Base-by-base conservation (phyloP, 2,888 invertebrate species). In the Lordiphosa andalusiaca region DNA sequence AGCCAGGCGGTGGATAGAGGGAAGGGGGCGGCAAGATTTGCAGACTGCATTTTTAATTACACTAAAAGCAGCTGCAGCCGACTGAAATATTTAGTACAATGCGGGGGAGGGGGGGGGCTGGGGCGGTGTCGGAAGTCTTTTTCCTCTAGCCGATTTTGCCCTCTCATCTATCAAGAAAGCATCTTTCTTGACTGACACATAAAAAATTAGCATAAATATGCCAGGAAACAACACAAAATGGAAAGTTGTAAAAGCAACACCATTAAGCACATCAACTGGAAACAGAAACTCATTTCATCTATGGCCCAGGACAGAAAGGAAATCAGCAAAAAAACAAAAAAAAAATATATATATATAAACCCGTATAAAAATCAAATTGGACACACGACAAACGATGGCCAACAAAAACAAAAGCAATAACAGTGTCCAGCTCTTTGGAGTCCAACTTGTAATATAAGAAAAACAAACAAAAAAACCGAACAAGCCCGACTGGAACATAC, bases 11-110 rank as follows among this genome's bases (percentile, higher is more conserved):
- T 35, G 19, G 19, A 39, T 51, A 41, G 42, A n/a, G 46, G 47
- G 52, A 56, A 42, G 48, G 53, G 60, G 50, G 16, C 37, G 33
- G 38, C 50, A 46, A 62, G 66, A 71, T 66, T 69, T 63, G 58
- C 66, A 61, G 69, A 83, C 77, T 83, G 75, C 70, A 80, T 85
- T 88, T 87, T 88, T 87, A 88, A 88, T 88, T 88, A 87, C 78
- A 81, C 77, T 85, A 86, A 87, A 84, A 87, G 86, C 85, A 81
- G 73, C 82, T 85, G 63, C 54, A 58, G 55, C 56, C 55, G 52
- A 47, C 47, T 40, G 66, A 63, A 66, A 33, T 44, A 33, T 33
- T 37, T 23, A 40, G 40, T 48, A 35, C 52, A 59, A 59, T 52
- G 44, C 41, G 37, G 37, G 36, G 12, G 19, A n/a, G n/a, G n/a